Base-by-base conservation (phyloP, 2,113 vertebrate genomes). In the Neogale vison region DNA sequence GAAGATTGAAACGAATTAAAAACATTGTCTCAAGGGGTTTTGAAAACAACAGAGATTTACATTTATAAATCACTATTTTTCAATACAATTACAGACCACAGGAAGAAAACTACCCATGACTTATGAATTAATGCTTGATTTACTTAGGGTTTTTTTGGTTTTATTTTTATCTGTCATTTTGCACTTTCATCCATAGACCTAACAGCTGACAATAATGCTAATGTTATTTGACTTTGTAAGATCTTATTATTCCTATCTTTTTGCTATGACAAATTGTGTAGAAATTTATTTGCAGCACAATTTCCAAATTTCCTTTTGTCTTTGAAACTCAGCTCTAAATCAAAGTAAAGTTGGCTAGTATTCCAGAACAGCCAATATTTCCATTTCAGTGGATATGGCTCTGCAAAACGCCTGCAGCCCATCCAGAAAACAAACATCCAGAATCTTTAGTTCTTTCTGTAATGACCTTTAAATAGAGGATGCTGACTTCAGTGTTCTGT, bases 21-120 rank as follows among this genome's bases (percentile, higher is more conserved):
- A 45, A 36, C 26, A 67, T 47, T 82, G 3, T 59, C 77, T 61
- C 18, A 59, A 65, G 29, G 18, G 12, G 2, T 69, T 94, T 96
- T n/a, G 23, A 80, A 93, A 90, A 65, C 76, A 95, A 52, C 39
- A 24, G 29, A 84, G 20, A 85, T 94, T 94, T 90, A 61, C 57
- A 59, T 24, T 59, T 59, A 24, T 59, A 24, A 59, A 59, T 59
- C 57, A 59, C 57, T 59, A 10, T 15, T 15, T 17, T 59, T 59
- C 23, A 59, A 59, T 59, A 59, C 8, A 59, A 10, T 24, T 59
- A 59, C 24, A 59, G 55, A 23, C 74, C 34, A 63, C 47, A 59
- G 83, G 59, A 84, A 96, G 17, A 6, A 93, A 94, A 59, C 14
- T 5, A 34, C 23, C 1, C 15, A 39, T 5, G 4, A 84, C 6